phyloP scores from a whole-genome alignment of 2,797 vertebrate genomes.

The Falco rusticolus region DNA sequence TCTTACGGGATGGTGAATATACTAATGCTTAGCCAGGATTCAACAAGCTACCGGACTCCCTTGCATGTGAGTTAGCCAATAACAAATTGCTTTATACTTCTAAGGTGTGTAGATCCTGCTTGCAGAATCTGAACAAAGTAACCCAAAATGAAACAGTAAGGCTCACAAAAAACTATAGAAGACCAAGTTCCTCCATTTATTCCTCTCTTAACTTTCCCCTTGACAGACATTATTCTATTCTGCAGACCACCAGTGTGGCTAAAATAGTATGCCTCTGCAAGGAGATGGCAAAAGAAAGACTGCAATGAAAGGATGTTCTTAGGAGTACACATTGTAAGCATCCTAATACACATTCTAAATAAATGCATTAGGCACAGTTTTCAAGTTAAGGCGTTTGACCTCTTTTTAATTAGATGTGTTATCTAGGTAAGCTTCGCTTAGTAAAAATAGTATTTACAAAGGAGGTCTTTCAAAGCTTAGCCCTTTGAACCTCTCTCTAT shows the following conservation, averaged over 20 bases:
- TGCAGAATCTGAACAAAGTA: neutral
- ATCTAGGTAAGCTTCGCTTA: slow-evolving; percentile 8
- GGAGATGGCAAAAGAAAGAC: neutral
- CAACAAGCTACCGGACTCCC: neutral
- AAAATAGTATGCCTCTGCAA: neutral
- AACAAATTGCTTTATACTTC: neutral
- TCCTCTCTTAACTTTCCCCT: neutral
- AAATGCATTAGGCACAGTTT: neutral
- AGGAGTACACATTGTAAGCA: neutral
- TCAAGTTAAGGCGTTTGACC: neutral
- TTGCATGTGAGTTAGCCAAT: neutral
- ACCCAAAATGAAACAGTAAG: neutral
- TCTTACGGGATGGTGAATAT: neutral
- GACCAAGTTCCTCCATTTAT: neutral
- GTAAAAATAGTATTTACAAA: neutral
- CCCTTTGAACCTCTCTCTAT: neutral
- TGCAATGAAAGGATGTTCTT: neutral
- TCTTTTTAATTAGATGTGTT: slow-evolving; percentile 33
- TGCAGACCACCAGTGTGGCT: neutral
- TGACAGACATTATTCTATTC: neutral
- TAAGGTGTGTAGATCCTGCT: neutral
- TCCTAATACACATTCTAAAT: neutral
- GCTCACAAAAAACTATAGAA: neutral
- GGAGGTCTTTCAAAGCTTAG: neutral
- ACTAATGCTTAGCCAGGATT: neutral